These are phyloP conservation scores for Tetheella fluctuosa DNA, from an alignment of 2,888 invertebrate species.

Conservation along the genomic window DNA sequence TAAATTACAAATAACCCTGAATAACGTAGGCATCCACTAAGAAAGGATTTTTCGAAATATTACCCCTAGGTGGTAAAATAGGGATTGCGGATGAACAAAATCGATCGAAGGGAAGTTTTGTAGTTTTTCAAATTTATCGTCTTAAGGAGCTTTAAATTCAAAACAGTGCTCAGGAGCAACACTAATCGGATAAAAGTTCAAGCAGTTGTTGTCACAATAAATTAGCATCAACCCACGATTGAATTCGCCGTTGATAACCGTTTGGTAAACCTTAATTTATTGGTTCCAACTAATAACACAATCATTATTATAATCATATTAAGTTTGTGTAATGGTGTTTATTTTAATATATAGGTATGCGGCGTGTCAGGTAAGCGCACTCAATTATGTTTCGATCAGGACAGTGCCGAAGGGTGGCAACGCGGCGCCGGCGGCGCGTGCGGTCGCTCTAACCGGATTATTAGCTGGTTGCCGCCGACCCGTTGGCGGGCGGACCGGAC, in stretches of 20 bases:
- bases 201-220: no score
- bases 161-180: no score
- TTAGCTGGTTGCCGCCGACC: conserved; percentile 38
- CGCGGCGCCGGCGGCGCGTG: conserved; percentile 65
- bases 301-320: neutral
- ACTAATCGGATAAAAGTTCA: neutral
- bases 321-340: conserved; percentile 30
- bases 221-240: neutral
- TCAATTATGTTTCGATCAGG: conserved; percentile 79
- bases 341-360: conserved; percentile 47
- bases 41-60: no score
- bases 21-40: no score
- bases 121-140: no score
- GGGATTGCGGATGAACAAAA: no score
- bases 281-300: neutral
- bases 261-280: neutral
- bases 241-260: neutral
- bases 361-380: conserved; percentile 65
- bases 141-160: no score
- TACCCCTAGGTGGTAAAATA: no score
- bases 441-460: conserved; percentile 76
- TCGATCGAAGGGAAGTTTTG: no score
- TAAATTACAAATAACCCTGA: no score
- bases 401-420: no score
- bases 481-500: conserved; percentile 22